Conservation (phyloP, 1,140 invertebrate species). For the Bombus breviceps region DNA sequence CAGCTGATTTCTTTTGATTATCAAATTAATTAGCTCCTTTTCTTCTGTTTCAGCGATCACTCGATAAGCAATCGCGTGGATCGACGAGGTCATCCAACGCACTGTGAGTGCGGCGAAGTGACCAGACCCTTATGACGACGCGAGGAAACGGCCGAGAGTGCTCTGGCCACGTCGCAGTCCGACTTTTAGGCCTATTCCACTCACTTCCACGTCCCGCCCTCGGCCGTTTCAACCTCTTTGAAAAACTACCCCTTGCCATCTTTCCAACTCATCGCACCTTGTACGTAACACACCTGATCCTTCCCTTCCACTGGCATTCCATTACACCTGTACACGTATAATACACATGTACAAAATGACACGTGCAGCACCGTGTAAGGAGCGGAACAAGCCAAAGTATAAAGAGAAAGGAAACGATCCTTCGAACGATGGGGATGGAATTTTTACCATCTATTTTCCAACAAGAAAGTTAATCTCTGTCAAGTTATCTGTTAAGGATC, state of each 20-base stretch:
- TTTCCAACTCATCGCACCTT: constrained; percentile 33
- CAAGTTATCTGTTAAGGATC: not conserved
- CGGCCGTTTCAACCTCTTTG: constrained; percentile 41
- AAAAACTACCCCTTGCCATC: constrained; percentile 6
- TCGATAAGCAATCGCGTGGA: constrained; percentile 86
- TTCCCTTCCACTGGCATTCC: constrained; percentile 14
- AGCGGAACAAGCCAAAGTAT: not conserved
- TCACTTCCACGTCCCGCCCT: constrained; percentile 35
- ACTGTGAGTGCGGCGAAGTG: constrained; percentile 84
- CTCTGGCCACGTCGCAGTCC: constrained; percentile 83
- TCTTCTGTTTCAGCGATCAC: constrained; percentile 84
- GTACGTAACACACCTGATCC: constrained; percentile 30
- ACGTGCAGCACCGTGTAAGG: not conserved
- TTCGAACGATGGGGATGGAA: not conserved
- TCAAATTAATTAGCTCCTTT: constrained; percentile 2
- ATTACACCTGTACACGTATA: not conserved
- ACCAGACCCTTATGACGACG: constrained; percentile 86
- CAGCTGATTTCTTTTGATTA: no score
- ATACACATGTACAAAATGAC: constrained; percentile 8
- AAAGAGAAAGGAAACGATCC: constrained; percentile 41
- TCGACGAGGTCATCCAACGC: constrained; percentile 82
- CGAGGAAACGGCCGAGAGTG: constrained; percentile 86
- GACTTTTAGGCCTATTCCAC: constrained; percentile 73
- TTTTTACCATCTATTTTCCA: not conserved
- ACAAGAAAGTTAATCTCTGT: not conserved